Percentiles rank a stretch among this genome's conserved stretches.
phyloP scores from a whole-genome alignment of 1,140 invertebrate species.

The Musca vetustissima region DNA sequence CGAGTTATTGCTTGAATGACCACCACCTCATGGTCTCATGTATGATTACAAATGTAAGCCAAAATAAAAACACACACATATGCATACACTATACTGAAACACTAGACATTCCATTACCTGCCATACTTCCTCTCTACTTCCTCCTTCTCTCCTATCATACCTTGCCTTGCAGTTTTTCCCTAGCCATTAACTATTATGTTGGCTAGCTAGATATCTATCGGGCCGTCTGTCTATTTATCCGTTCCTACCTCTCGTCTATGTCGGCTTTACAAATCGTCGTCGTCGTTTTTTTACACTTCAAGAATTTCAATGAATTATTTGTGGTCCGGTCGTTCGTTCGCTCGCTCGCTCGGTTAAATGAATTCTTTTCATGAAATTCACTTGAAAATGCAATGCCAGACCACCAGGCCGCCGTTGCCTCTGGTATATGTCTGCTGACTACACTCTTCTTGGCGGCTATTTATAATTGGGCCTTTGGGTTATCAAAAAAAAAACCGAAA shows the following conservation, averaged over 20 bases:
- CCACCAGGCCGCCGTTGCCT: not conserved
- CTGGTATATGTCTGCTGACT: not conserved
- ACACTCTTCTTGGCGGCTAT: not conserved
- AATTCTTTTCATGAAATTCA: conserved; percentile 8
- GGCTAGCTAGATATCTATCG: not conserved
- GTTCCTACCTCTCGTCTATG: too few species aligned
- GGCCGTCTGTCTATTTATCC: not conserved
- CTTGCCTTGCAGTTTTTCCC: too few species aligned
- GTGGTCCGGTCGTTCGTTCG: conserved; percentile 6
- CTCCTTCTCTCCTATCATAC: too few species aligned
- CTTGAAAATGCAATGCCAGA: not conserved
- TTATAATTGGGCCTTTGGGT: not conserved
- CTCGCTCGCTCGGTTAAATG: not conserved
- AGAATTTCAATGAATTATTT: conserved; percentile 23
- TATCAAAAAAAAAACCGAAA: not conserved
- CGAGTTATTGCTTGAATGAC: too few species aligned
- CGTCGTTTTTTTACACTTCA: conserved; percentile 18
- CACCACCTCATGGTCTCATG: too few species aligned
- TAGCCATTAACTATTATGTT: not conserved
- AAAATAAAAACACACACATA: too few species aligned
- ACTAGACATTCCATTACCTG: too few species aligned
- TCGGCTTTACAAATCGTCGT: too few species aligned
- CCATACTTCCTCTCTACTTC: too few species aligned
- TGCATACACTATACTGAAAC: too few species aligned
- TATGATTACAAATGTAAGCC: too few species aligned